A percentile compares a stretch with the other conserved stretches of the same genome.
These are phyloP conservation scores for Apis florea DNA, from an alignment of 1,140 invertebrate genomes.

Conservation along the genomic window DNA sequence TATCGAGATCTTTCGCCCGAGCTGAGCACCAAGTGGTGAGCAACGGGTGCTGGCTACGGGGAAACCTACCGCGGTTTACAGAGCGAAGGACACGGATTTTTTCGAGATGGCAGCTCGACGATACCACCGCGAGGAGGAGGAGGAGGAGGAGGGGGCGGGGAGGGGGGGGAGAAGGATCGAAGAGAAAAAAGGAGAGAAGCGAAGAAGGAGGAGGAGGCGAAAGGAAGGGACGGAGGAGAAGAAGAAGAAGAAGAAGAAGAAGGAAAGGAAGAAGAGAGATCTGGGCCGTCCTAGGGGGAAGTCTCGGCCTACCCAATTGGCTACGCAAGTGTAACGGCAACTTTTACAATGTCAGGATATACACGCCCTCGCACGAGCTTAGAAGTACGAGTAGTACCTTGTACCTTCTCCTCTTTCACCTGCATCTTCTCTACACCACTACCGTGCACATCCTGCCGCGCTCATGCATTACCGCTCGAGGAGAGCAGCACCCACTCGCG, in stretches of 20 bases:
- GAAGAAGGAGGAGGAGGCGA: neutral
- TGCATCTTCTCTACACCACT: too few species aligned
- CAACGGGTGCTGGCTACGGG: neutral
- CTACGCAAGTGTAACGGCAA: constrained; percentile 74
- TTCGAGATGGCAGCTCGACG: constrained; percentile 57
- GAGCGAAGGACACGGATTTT: constrained; percentile 60
- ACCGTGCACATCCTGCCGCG: neutral
- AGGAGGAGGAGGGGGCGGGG: neutral
- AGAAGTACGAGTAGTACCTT: neutral
- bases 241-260: constrained; percentile 2
- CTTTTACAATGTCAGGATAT: constrained; percentile 76
- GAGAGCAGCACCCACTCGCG: too few species aligned
- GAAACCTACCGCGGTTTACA: constrained; percentile 46
- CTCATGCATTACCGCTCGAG: too few species aligned
- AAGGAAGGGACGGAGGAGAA: neutral
- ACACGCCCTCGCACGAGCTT: constrained; percentile 73
- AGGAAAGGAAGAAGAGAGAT: constrained; percentile 60
- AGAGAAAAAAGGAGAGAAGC: constrained; percentile 26
- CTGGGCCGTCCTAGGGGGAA: constrained; percentile 72
- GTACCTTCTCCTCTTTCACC: too few species aligned
- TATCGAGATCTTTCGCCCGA: constrained; percentile 39
- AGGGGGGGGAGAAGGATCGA: constrained; percentile 17
- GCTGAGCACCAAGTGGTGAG: constrained; percentile 32
- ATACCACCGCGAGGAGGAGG: constrained; percentile 37
- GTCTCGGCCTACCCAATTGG: constrained; percentile 73